These are phyloP conservation scores for Mactromeris polynyma DNA, from an alignment of 2,888 invertebrate species.

Conservation along the genomic window DNA sequence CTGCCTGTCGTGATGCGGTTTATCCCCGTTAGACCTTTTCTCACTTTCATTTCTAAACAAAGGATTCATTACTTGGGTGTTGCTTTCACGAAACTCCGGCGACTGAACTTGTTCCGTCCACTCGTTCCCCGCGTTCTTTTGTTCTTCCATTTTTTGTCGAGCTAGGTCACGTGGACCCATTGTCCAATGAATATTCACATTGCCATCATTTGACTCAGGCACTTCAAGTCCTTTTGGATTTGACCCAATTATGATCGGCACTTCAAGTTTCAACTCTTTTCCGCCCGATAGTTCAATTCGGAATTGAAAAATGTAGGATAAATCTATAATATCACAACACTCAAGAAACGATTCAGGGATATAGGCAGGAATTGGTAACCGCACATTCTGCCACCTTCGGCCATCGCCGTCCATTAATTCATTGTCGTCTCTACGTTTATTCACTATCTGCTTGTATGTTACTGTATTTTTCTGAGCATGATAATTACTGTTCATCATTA, in stretches of 20 bases:
- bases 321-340: slow-evolving; percentile 86
- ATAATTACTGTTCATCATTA: slow-evolving; percentile 85
- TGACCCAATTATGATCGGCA: slow-evolving; percentile 85
- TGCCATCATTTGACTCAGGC: slow-evolving; percentile 61
- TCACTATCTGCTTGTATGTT: slow-evolving; percentile 83
- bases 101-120: slow-evolving; percentile 72
- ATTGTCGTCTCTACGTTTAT: slow-evolving; percentile 85
- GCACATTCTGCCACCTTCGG: slow-evolving; percentile 85
- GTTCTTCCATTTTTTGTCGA: slow-evolving; percentile 34
- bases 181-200: slow-evolving; percentile 79
- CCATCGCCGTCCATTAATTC: slow-evolving; percentile 84
- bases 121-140: slow-evolving; percentile 34
- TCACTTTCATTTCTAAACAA: slow-evolving; percentile 67
- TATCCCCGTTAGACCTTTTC: slow-evolving; percentile 35
- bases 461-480: slow-evolving; percentile 81
- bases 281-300: slow-evolving; percentile 83
- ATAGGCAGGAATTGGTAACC: slow-evolving; percentile 85
- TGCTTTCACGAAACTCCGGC: slow-evolving; percentile 75
- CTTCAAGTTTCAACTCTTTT: slow-evolving; percentile 79
- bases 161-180: slow-evolving; percentile 66
- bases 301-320: slow-evolving; percentile 85
- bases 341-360: slow-evolving; percentile 86
- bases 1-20: background rate
- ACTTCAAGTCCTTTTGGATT: slow-evolving; percentile 76
- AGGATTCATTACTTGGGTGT: slow-evolving; percentile 75